Evolutionary conservation across 2,113 vertebrate genomes (phyloP).

Genomic region (Chaetodon trifascialis): DNA sequence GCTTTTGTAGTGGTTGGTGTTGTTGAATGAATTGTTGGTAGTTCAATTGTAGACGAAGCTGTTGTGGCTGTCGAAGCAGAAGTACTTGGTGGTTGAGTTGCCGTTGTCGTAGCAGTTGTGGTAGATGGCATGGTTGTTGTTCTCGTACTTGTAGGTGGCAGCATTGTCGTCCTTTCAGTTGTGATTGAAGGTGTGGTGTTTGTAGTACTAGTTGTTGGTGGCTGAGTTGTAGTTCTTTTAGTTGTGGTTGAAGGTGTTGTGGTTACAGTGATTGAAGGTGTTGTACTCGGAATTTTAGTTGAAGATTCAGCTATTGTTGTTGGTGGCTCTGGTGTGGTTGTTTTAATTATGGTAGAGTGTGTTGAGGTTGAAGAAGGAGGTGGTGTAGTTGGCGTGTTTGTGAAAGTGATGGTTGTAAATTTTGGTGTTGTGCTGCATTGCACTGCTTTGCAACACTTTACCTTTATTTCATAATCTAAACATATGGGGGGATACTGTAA

Average conservation of each 20-base stretch:
- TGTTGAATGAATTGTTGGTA: no score
- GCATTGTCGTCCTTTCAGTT: neutral
- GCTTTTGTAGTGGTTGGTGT: slow-evolving; percentile 56
- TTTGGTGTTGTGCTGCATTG: slow-evolving; percentile 42
- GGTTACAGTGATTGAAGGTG: neutral
- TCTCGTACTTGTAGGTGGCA: neutral
- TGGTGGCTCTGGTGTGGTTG: neutral
- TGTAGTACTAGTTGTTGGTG: neutral
- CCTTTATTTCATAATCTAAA: slow-evolving; percentile 73
- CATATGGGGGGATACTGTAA: slow-evolving; percentile 78
- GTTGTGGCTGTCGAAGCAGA: no score
- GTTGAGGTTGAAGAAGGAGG: neutral
- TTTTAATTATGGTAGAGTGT: neutral
- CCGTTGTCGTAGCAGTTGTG: neutral
- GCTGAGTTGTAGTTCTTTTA: neutral
- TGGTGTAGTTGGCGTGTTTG: neutral
- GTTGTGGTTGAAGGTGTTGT: neutral
- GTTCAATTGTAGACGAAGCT: no score
- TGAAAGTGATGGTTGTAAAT: neutral
- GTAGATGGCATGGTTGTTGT: neutral
- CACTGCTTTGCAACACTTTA: slow-evolving; percentile 63
- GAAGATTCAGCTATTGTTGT: neutral
- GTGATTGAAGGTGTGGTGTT: neutral
- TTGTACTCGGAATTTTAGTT: no score
- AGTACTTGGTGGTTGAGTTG: neutral